A percentile compares a stretch with the other conserved stretches of the same genome.
Evolutionary conservation across 1,140 invertebrate genomes (phyloP).

Genomic region (Ylistrum balloti): DNA sequence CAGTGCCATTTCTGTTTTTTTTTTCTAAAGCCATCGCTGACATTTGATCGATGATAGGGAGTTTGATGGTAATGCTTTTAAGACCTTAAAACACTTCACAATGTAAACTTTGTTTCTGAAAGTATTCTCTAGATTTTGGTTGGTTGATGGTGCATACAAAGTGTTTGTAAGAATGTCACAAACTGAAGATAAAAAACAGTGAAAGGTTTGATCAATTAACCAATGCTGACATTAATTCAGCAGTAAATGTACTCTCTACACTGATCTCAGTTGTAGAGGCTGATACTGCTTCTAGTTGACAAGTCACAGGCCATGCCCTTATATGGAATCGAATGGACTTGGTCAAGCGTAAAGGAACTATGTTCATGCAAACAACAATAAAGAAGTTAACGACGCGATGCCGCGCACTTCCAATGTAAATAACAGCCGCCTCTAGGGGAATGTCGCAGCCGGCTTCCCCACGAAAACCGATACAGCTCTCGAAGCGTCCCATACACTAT

Average conservation of each 20-base stretch:
- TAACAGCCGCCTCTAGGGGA: not conserved
- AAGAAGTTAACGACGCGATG: not conserved
- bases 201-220: slow-evolving; percentile 2
- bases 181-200: not conserved
- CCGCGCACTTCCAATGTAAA: slow-evolving; percentile 32
- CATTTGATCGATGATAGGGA: not conserved
- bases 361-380: not conserved
- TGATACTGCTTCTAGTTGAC: not conserved
- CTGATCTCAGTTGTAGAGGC: not conserved
- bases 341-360: not conserved
- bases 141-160: slow-evolving; percentile 6
- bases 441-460: not conserved
- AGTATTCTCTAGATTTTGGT: not conserved
- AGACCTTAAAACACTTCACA: not conserved
- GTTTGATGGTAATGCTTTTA: not conserved
- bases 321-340: not conserved
- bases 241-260: not conserved
- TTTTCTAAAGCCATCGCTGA: not conserved
- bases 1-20: not conserved
- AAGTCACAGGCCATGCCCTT: slow-evolving; percentile 29
- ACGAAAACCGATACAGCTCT: slow-evolving; percentile 6
- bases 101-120: not conserved
- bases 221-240: not conserved
- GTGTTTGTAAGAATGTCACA: slow-evolving; percentile 26
- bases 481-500: slow-evolving; percentile 11